Base-by-base conservation (phyloP, 2,797 vertebrate genomes). In the Notoglanidium macrostoma region DNA sequence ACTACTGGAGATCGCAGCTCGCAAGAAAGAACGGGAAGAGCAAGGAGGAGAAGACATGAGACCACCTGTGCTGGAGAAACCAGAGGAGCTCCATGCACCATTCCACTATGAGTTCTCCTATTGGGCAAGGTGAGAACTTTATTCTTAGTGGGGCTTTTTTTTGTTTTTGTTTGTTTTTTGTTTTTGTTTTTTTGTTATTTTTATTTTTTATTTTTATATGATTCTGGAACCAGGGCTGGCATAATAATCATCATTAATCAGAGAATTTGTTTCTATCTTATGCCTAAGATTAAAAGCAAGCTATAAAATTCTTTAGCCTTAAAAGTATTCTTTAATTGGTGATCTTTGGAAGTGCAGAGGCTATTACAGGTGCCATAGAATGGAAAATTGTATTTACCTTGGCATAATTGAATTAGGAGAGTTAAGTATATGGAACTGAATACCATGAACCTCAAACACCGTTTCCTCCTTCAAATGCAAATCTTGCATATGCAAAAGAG, bases 101-200 rank as follows among this genome's bases (percentile, higher is more conserved):
- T 99, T 98, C 93, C 95, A 97, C 29, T 98, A 98, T 2, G 98
- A 99, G 85, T 99, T 99, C 92, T 98, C 98, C 1, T 99, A 99
- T 91, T 99, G 98, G 98, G 98, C 98, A 84, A 97, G 98, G 98
- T 99, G 86, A 54, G 67, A 63, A 15, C n/a, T 9, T 57, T 15
- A n/a, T 57, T 72, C 49, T n/a, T 68, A 55, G 3, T 32, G 21
- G 12, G 26, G 17, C 17, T 12, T 55, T 55, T 21, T 59, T 61
- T 35, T 54, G 21, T 1, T 51, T 21, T n/a, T 51, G 11, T 14
- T 3, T 2, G 12, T 1, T 2, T 51, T 15, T 32, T 1, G 19
- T 54, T 40, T 40, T 40, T 40, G 40, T 3, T 40, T 40, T 40
- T 40, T 40, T 40, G 40, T 40, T 40, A 40, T 40, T 40, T 40